Percentiles rank a stretch among this genome's conserved stretches.
Evolutionary conservation across 2,113 vertebrate genomes (phyloP).

Genomic region (Crocuta crocuta): DNA sequence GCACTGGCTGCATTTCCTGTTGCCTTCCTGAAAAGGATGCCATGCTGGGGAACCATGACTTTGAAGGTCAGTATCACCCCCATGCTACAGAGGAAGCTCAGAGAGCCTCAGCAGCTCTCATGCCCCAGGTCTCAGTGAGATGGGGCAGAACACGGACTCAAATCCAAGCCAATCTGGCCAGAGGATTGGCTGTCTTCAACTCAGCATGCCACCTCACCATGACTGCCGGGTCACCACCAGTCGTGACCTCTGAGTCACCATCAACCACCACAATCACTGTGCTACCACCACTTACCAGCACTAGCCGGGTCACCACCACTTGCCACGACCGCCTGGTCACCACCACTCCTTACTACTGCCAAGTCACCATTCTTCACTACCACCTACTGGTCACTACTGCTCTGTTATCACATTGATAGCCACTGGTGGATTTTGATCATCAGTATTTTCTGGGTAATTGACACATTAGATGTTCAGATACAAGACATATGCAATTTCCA

Average conservation of each 20-base stretch:
- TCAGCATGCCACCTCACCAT: background rate
- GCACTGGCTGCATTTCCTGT: background rate
- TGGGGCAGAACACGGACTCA: background rate
- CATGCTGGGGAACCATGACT: background rate
- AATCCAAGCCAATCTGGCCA: background rate
- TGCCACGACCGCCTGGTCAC: background rate
- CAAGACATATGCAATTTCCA: background rate
- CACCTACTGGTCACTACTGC: background rate
- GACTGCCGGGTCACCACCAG: rapidly evolving
- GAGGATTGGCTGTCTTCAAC: background rate
- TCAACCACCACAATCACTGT: too few species aligned
- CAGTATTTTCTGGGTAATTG: background rate
- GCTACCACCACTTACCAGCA: background rate
- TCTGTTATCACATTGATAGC: too few species aligned
- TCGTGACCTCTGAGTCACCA: background rate
- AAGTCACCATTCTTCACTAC: background rate
- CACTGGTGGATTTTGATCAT: background rate
- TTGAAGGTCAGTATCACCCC: background rate
- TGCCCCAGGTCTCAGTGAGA: background rate
- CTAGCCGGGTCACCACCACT: background rate
- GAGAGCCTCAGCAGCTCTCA: background rate
- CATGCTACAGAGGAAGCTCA: background rate
- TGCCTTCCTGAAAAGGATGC: background rate
- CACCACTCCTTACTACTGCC: background rate
- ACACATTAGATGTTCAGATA: background rate